Base-by-base conservation (phyloP, 2,113 vertebrate species). In the Mormoops blainvillei region DNA sequence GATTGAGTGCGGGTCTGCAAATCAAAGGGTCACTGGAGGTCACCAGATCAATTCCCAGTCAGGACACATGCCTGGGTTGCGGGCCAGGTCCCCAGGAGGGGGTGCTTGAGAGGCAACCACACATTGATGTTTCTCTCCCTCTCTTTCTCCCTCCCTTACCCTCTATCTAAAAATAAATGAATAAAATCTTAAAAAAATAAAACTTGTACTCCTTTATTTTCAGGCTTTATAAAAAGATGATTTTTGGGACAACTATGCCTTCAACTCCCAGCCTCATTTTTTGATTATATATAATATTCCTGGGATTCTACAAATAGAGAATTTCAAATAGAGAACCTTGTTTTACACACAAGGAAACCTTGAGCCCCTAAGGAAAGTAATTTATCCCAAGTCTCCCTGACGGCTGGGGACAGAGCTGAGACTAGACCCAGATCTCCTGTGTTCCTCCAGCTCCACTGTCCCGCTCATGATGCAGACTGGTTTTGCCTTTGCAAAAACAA, bases 401-500 rank as follows among this genome's bases (percentile, higher is more conserved):
- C 18, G 83, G 13, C 1, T 85, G 18, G 15, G 68, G 33, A 36
- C 36, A 94, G 36, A 68, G 50, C 41, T 67, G 43, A 77, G 33
- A 85, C 41, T 54, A 71, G 18, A 73, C 5, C 11, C n/a, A 73
- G 33, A 5, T 92, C 19, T 63, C 41, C 24, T 19, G 5, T 33
- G 20, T 82, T 18, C 71, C 26, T 54, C 38, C 56, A 8, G 12
- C 16, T 83, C 38, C 36, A 41, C 19, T 50, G 15, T 43, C 28
- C 43, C 52, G 73, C 74, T 83, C 63, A 67, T 43, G 26, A 8
- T 31, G 38, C 94, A 67, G 67, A 41, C 5, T 20, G 3, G 15
- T 94, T 95, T 87, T 86, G 61, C 65, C 65, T 95, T 68, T 89
- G 20, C 9, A 52, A 89, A 80, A 96, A 70, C 7, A 94, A 15